Evolutionary conservation across 2,888 invertebrate genomes (phyloP).

Genomic region (Uloborus plumipes): DNA sequence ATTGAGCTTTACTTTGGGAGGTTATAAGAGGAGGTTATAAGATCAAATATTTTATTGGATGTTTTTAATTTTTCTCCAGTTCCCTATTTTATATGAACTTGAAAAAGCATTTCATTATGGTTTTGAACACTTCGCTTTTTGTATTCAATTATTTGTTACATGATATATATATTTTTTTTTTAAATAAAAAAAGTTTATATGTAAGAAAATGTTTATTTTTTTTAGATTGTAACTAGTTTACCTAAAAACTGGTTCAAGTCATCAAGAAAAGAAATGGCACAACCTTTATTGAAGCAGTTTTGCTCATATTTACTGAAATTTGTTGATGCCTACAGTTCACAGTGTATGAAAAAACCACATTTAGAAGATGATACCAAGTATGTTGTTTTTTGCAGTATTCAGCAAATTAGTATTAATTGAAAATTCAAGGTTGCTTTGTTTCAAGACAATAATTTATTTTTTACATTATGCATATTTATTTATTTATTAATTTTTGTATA

Average conservation of each 20-base stretch:
- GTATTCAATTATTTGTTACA: no score
- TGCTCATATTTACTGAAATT: constrained; percentile 40
- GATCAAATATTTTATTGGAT: no score
- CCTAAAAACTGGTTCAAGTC: constrained; percentile 49
- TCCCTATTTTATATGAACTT: no score
- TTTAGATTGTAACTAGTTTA: constrained; percentile 41
- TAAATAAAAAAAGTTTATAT: no score
- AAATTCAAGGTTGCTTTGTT: not conserved
- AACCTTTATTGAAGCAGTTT: constrained; percentile 52
- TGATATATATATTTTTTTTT: not conserved
- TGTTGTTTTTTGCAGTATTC: not conserved
- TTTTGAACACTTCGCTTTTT: no score
- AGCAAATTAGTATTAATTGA: not conserved
- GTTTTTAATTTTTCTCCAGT: no score
- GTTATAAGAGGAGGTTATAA: no score
- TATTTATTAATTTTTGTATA: no score
- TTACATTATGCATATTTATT: not conserved
- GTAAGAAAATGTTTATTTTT: no score
- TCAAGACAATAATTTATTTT: not conserved
- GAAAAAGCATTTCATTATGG: no score
- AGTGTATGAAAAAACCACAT: constrained; percentile 22
- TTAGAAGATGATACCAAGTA: constrained; percentile 39
- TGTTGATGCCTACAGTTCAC: constrained; percentile 34
- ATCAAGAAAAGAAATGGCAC: constrained; percentile 18
- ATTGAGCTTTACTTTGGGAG: no score